Evolutionary conservation across 2,797 vertebrate species (phyloP).

Genomic region (Tapera naevia): DNA sequence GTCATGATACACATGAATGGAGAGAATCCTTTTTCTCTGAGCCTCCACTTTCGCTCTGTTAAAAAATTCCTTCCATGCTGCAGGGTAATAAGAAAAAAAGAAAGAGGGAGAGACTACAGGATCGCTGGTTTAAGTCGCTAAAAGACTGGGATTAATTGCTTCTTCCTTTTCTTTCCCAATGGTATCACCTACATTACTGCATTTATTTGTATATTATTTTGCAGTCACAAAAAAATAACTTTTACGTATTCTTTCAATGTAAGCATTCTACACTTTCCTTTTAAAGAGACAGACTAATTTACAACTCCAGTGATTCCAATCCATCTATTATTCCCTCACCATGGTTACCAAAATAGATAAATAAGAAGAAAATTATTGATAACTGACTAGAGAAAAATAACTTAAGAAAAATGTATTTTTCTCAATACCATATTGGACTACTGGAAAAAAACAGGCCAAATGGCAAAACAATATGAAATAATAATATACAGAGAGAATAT

Average conservation of each 20-base stretch:
- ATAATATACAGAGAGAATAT: too few relatives aligned
- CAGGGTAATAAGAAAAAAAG: neutral
- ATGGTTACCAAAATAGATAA: neutral
- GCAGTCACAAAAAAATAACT: neutral
- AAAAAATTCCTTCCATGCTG: neutral
- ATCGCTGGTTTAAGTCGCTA: neutral
- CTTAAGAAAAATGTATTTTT: neutral
- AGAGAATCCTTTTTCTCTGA: neutral
- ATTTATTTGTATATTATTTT: neutral
- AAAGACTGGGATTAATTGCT: accelerated
- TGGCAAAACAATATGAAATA: neutral
- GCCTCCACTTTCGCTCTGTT: neutral
- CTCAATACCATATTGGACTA: neutral
- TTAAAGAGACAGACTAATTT: neutral
- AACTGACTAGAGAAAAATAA: neutral
- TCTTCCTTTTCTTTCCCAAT: neutral
- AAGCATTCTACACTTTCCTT: neutral
- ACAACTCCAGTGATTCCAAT: neutral
- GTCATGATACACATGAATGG: neutral
- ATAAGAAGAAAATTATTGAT: neutral
- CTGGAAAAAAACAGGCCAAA: neutral
- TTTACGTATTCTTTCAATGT: neutral
- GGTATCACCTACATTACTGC: neutral
- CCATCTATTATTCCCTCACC: neutral
- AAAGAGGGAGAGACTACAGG: neutral